Evolutionary conservation across 2,113 vertebrate genomes (phyloP), one percentile per base, ranked within the genome.

Genomic region (Pelobates fuscus): DNA sequence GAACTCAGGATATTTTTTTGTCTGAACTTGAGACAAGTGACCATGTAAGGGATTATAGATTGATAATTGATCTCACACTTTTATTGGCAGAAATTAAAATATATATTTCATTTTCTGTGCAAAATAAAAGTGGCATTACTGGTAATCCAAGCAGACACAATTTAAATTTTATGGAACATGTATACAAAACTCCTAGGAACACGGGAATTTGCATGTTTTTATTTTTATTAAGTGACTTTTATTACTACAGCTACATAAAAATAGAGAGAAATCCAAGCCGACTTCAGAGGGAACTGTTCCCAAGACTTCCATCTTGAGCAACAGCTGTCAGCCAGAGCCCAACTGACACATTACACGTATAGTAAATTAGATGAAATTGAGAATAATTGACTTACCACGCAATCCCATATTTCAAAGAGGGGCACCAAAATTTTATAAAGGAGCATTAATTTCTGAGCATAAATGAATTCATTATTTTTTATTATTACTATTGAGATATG

Each of bases 281-380:
- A 75, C 72, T 26, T 75, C 72, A 75, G 37, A 75, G 37, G 37
- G 32, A 49, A 60, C 37, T 21, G 21, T 67, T 66, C 57, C 29
- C 20, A 55, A 54, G 71, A 65, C 60, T 62, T 63, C 44, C 61
- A 72, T 72, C 32, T 65, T 75, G 32, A 67, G 52, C 72, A 75
- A 67, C 72, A 75, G 72, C 72, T 75, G 72, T 67, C 62, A 57
- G 62, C 52, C 37, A 57, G 63, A 30, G 41, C 44, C 54, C 63
- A 67, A 67, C 32, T 75, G 55, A 75, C 72, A 67, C 63, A 67
- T 67, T 67, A 75, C 54, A 67, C 41, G n/a, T 75, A 58, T 30
- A 67, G 52, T 75, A 75, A 75, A 75, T 75, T 67, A 67, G 41
- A 75, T 66, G 72, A 67, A 75, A 67, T 75, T 60, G 72, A 75